Evolutionary conservation across 2,888 invertebrate genomes (phyloP), one percentile per base, ranked within the genome.

Genomic region (Caenorhabditis afra): DNA sequence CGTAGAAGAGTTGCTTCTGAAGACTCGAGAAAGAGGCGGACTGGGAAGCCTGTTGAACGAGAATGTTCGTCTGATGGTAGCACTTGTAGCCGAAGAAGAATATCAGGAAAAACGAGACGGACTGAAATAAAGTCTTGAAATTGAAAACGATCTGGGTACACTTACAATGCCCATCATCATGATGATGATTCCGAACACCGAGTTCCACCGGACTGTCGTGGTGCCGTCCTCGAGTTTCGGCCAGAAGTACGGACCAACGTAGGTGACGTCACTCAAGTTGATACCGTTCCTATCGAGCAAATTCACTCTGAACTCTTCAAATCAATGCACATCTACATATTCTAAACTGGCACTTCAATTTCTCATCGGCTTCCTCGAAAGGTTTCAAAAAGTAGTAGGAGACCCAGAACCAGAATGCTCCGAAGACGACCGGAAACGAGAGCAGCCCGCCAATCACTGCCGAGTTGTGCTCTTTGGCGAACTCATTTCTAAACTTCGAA

Each of bases 1-100:
- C 61, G 37, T 71, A 62, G 45, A 71, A 71, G 11, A 71, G 39
- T 10, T 71, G 70, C 4, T 53, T 16, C 35, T 74, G 74, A 4
- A 74, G 61, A n/a, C 45, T 49, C 10, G 52, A 16, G 29, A 50
- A 49, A 1, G 59, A 58, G 7, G 41, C 4, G 10, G 66, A 66
- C n/a, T 52, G 49, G 0, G 45, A 29, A 4, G 65, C 16, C 7
- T 37, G 49, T 2, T 35, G 18, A 11, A 39, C 59, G 12, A 59
- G 7, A 23, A 23, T 5, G 11, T 41, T 16, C 35, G 65, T 65
- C 29, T 49, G 53, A n/a, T 29, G 53, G 35, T 73, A 73, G 55
- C 57, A 64, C 35, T 65, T 64, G 65, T 45, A 52, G 16, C 74
- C 74, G 18, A 59, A 74, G 37, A 41, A 45, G 39, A 59, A 52